Evolutionary conservation across 1,140 invertebrate genomes (phyloP).

Genomic region (Leucophenga varia): DNA sequence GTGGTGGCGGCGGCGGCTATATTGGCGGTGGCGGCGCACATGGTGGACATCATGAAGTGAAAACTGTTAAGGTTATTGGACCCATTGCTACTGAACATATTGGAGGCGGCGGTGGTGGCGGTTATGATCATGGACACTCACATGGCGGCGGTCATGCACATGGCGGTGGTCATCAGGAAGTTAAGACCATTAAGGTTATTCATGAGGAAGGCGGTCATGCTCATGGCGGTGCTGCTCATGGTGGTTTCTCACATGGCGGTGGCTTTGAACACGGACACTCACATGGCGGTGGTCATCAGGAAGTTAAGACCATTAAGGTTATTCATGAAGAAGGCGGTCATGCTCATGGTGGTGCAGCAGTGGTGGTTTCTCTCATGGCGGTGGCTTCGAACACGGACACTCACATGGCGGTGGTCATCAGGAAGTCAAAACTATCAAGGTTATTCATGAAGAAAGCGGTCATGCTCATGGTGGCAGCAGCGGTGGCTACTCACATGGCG

Average conservation of each 20-base stretch:
- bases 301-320: conserved; percentile 28
- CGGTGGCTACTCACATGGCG: conserved; percentile 2
- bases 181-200: conserved; percentile 46
- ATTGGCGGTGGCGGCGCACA: conserved; percentile 5
- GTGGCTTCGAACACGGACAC: too few species aligned
- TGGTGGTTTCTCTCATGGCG: conserved; percentile 20
- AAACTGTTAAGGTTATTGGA: conserved; percentile 38
- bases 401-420: conserved; percentile 18
- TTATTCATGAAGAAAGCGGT: conserved; percentile 35
- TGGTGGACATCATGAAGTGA: conserved; percentile 30
- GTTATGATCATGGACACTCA: conserved; percentile 8
- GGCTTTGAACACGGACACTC: not conserved
- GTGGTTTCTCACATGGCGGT: conserved; percentile 6
- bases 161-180: conserved; percentile 25
- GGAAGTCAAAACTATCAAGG: conserved; percentile 39
- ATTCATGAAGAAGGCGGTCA: conserved; percentile 19
- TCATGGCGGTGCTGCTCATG: conserved; percentile 13
- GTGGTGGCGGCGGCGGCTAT: conserved; percentile 10
- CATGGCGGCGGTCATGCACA: conserved; percentile 19
- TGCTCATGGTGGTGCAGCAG: conserved; percentile 10
- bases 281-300: conserved; percentile 18
- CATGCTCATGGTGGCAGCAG: conserved; percentile 3
- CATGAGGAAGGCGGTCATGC: conserved; percentile 34
- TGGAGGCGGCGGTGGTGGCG: conserved; percentile 26
- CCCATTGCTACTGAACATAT: not conserved